Percentiles rank a stretch among this genome's conserved stretches.
phyloP scores from a whole-genome alignment of 23 tunicate genomes.

The Trididemnum clinides region DNA sequence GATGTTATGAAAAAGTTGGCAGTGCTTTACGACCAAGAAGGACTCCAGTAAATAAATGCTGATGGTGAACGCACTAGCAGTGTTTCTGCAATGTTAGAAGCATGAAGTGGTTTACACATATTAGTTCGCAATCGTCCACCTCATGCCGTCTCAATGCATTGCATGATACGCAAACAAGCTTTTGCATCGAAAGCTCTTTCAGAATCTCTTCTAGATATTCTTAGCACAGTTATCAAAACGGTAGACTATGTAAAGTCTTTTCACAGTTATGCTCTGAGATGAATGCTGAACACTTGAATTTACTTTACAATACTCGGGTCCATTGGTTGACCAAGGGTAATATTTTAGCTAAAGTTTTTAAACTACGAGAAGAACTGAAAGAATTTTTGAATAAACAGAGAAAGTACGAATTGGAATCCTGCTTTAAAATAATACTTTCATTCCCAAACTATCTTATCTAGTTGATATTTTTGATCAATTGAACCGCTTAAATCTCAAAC shows the following conservation, averaged over 20 bases:
- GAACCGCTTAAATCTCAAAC: too few species aligned
- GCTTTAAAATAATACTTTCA: slow-evolving; percentile 38
- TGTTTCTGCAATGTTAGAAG: slow-evolving; percentile 66
- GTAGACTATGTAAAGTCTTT: slow-evolving; percentile 65
- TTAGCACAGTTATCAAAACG: slow-evolving; percentile 61
- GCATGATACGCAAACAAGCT: too few species aligned
- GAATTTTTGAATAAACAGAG: too few species aligned
- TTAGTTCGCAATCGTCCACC: slow-evolving; percentile 40
- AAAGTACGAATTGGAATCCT: slow-evolving; percentile 47
- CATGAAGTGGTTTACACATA: slow-evolving; percentile 51
- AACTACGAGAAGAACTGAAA: too few species aligned
- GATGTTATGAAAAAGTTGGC: slow-evolving; percentile 35
- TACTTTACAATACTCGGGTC: slow-evolving; percentile 48
- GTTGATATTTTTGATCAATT: slow-evolving; percentile 54
- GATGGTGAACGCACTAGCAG: slow-evolving; percentile 57
- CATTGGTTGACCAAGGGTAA: too few species aligned
- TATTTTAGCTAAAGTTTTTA: too few species aligned
- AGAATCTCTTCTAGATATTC: too few species aligned
- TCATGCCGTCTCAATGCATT: slow-evolving; percentile 33
- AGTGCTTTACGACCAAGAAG: slow-evolving; percentile 30
- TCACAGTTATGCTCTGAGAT: slow-evolving; percentile 47
- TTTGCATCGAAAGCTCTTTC: too few species aligned
- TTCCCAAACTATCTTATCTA: slow-evolving; percentile 38
- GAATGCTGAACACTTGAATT: too few species aligned
- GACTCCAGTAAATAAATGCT: slow-evolving; percentile 32